phyloP scores from a whole-genome alignment of 2,797 vertebrate species.

The Anisognathus igniventris region DNA sequence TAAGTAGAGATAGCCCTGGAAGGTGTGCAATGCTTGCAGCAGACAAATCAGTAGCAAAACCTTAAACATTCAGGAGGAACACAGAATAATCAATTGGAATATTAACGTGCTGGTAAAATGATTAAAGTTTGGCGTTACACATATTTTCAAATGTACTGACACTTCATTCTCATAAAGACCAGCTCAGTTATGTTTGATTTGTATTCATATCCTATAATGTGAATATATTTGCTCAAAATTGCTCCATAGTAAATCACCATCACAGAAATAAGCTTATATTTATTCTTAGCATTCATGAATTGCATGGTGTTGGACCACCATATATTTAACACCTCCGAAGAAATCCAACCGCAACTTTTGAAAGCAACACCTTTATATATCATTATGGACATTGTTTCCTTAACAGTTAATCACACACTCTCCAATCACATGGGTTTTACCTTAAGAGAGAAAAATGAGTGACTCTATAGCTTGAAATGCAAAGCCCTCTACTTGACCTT shows the following conservation, averaged over 20 bases:
- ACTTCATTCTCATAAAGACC: slow-evolving; percentile 76
- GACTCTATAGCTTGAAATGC: slow-evolving; percentile 53
- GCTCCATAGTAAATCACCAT: slow-evolving; percentile 74
- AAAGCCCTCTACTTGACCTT: slow-evolving; percentile 74
- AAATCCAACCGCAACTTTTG: slow-evolving; percentile 71
- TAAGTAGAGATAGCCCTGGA: not conserved
- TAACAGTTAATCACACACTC: slow-evolving; percentile 73
- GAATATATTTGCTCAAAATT: slow-evolving; percentile 77
- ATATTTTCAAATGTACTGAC: slow-evolving; percentile 74
- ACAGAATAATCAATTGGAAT: slow-evolving; percentile 36
- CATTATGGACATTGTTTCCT: slow-evolving; percentile 72
- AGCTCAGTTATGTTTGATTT: slow-evolving; percentile 71
- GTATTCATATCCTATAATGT: slow-evolving; percentile 75
- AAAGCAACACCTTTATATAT: slow-evolving; percentile 74
- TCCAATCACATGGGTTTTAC: slow-evolving; percentile 68
- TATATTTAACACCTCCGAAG: slow-evolving; percentile 73
- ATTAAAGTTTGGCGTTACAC: slow-evolving; percentile 65
- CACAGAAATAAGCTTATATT: slow-evolving; percentile 75
- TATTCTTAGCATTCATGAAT: slow-evolving; percentile 77
- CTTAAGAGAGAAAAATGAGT: slow-evolving; percentile 71
- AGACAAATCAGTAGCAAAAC: slow-evolving; percentile 18
- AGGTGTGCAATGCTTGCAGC: not conserved
- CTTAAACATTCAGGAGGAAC: slow-evolving; percentile 29
- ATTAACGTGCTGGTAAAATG: slow-evolving; percentile 66
- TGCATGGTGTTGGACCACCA: slow-evolving; percentile 64